Base-by-base conservation (phyloP, 2,888 invertebrate species). In the Microctonus aethiopoides region DNA sequence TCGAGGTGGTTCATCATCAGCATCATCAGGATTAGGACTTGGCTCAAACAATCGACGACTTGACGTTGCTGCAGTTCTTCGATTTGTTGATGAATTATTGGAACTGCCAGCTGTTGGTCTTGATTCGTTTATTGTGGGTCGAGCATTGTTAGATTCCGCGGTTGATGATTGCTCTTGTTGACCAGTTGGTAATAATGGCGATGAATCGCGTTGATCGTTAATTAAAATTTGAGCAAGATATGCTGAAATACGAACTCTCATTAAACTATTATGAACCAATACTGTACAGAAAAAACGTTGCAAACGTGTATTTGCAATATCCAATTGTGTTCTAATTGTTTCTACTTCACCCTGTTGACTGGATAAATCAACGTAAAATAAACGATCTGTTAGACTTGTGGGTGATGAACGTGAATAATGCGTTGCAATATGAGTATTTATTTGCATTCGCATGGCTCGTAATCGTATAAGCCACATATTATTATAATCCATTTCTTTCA, bases 31-130 rank as follows among this genome's bases (percentile, higher is more conserved):
- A 34, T 62, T 51, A n/a, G 41, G 20, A 26, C 54, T 56, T 22
- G 20, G 29, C 5, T 68, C 72, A 41, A 29, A 46, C 22, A 62
- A 29, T 32, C 34, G 60, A 29, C 72, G 26, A 11, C 60, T 67
- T 1, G 41, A 46, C 22, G 64, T 32, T 1, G 46, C 29, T 20
- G 41, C 20, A 41, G 60, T 57, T n/a, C 62, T 39, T 63, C 34
- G 32, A 2, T 57, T 39, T 39, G 71, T 16, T 10, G 4, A n/a
- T 26, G 61, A 60, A 13, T 10, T 16, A 34, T 61, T 52, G 1
- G 65, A 63, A 26, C 11, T 29, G 3, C 60, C 57, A n/a, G 57
- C 56, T 22, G 63, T 22, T 10, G 32, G 29, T 46, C 46, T 13
- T 29, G 26, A 16, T 26, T 34, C 20, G 29, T 32, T 34, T 68